A percentile compares a stretch with the other conserved stretches of the same genome.
Conservation (phyloP, 1,140 invertebrate species). For the Rhopalosiphum maidis region DNA sequence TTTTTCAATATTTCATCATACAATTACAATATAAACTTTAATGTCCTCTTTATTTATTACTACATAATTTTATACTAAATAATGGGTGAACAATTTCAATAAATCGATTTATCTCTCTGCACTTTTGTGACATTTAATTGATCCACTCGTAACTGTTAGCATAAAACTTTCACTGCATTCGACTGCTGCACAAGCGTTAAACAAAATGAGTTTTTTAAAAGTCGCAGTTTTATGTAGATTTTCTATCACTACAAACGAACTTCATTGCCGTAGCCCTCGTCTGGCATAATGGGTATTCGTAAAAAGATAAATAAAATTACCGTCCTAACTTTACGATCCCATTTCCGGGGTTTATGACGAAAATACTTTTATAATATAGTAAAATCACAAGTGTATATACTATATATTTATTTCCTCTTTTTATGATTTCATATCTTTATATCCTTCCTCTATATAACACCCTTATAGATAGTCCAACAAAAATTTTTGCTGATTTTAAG, state of each 20-base stretch:
- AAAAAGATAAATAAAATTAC: conserved; percentile 54
- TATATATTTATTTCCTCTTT: conserved; percentile 23
- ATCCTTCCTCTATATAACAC: background rate
- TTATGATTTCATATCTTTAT: conserved; percentile 49
- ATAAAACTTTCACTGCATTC: conserved; percentile 16
- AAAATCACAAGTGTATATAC: conserved; percentile 43
- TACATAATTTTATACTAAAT: background rate
- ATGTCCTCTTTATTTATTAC: background rate
- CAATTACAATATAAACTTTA: background rate
- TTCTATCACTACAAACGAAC: conserved; percentile 11
- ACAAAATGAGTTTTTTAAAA: conserved; percentile 36
- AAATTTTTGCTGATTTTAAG: background rate
- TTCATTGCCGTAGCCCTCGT: background rate
- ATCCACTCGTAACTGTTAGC: background rate
- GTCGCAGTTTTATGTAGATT: conserved; percentile 36
- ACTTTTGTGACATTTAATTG: background rate
- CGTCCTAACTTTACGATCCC: conserved; percentile 42
- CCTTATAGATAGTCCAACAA: background rate
- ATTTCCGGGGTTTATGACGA: conserved; percentile 43
- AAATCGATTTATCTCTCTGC: background rate
- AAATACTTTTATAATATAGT: conserved; percentile 44
- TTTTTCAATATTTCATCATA: background rate
- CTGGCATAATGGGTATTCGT: conserved; percentile 33
- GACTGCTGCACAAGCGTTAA: background rate
- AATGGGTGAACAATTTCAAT: background rate